phyloP scores from a whole-genome alignment of 2,888 invertebrate genomes.

The Neoaliturus tenellus region DNA sequence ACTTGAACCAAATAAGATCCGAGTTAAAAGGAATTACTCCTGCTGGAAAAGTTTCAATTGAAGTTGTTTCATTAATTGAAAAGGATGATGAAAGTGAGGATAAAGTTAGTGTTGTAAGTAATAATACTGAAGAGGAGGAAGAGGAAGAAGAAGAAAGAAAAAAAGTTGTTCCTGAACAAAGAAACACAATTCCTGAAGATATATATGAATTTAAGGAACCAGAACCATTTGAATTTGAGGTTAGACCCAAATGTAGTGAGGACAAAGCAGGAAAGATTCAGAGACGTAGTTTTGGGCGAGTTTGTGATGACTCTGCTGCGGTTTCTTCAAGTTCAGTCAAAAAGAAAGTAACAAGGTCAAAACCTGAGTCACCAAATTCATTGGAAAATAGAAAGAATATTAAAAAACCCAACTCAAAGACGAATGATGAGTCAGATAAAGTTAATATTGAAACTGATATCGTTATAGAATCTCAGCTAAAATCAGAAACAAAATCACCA shows the following conservation, averaged over 20 bases:
- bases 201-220: constrained; percentile 94
- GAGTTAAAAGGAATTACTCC: constrained; percentile 88
- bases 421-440: constrained; percentile 50
- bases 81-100: constrained; percentile 61
- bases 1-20: constrained; percentile 89
- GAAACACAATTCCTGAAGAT: constrained; percentile 73
- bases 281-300: constrained; percentile 72
- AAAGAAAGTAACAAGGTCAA: constrained; percentile 43
- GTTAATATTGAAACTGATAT: constrained; percentile 26
- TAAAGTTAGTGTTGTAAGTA: constrained; percentile 51
- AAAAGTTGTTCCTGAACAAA: constrained; percentile 41
- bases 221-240: constrained; percentile 90
- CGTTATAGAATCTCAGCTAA: not conserved
- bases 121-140: constrained; percentile 55
- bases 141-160: constrained; percentile 56
- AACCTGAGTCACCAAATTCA: constrained; percentile 55
- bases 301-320: constrained; percentile 71
- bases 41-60: constrained; percentile 73
- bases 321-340: constrained; percentile 48
- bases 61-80: constrained; percentile 38
- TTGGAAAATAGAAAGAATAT: constrained; percentile 52
- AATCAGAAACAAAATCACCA: not conserved
- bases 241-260: constrained; percentile 74
- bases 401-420: constrained; percentile 31
- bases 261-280: constrained; percentile 66